A percentile compares a stretch with the other conserved stretches of the same genome.
These are phyloP conservation scores for Tautogolabrus adspersus DNA, from an alignment of 2,113 vertebrate species.

Conservation along the genomic window DNA sequence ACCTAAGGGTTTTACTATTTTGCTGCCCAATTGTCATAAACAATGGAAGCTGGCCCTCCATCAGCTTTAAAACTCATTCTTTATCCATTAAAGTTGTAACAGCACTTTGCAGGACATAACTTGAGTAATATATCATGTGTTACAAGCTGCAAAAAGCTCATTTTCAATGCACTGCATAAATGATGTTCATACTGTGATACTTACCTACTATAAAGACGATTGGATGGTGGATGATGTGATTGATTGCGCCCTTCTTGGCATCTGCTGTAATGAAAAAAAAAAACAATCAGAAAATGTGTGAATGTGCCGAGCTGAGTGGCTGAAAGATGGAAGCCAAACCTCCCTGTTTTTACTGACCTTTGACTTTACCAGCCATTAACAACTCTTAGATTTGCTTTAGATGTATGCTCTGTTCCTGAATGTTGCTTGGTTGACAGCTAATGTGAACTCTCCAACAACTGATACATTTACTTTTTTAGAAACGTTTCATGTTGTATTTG, in stretches of 20 bases:
- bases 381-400: background rate
- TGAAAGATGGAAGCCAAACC: background rate
- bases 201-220: slow-evolving; percentile 86
- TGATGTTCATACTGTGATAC: slow-evolving; percentile 18
- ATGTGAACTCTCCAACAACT: too few relatives aligned
- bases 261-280: slow-evolving; percentile 64
- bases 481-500: too few relatives aligned
- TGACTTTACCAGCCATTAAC: background rate
- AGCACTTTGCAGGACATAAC: background rate
- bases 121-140: too few relatives aligned
- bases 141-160: background rate
- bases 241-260: slow-evolving; percentile 86
- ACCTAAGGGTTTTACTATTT: background rate
- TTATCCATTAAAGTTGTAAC: background rate
- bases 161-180: background rate
- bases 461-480: too few relatives aligned
- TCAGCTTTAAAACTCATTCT: background rate
- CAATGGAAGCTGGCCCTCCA: background rate
- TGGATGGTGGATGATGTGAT: slow-evolving; percentile 78
- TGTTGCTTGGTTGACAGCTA: too few relatives aligned
- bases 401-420: too few relatives aligned
- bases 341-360: background rate
- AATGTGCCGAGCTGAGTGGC: background rate
- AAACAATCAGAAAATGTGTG: background rate
- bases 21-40: background rate